phyloP scores from a whole-genome alignment of 2,797 vertebrate genomes.

The Urophycis tenuis region DNA sequence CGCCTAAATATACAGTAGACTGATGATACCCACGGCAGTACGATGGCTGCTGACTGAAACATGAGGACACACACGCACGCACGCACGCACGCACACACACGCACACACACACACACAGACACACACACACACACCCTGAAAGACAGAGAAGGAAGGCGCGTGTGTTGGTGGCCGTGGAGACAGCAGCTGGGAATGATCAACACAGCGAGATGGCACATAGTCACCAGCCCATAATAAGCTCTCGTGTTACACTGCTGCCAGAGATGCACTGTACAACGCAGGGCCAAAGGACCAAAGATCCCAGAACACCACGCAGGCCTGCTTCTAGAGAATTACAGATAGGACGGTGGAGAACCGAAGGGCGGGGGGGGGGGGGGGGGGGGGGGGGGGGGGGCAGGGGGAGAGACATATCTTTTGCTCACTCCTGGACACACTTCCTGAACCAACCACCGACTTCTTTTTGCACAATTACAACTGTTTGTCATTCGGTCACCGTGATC shows the following conservation, averaged over 20 bases:
- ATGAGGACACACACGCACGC: background rate
- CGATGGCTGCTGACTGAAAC: too few species aligned
- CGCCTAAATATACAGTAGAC: too few species aligned
- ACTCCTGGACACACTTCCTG: slow-evolving; percentile 56
- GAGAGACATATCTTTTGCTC: slow-evolving; percentile 43
- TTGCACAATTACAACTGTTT: background rate
- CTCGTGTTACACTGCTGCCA: background rate
- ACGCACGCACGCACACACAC: background rate
- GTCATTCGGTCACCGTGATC: background rate
- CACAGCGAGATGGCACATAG: background rate
- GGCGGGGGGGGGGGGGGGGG: background rate
- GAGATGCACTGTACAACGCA: background rate
- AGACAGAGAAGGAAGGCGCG: background rate
- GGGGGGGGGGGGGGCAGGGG: background rate
- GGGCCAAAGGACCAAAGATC: background rate
- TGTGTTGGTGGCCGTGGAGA: slow-evolving; percentile 2
- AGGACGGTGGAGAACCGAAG: background rate
- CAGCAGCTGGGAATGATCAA: slow-evolving; percentile 3
- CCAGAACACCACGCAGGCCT: background rate
- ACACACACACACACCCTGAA: slow-evolving; percentile 2
- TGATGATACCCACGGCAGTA: too few species aligned
- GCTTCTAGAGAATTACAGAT: slow-evolving; percentile 26
- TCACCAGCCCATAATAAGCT: slow-evolving; percentile 2
- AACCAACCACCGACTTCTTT: slow-evolving; percentile 34
- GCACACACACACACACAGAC: background rate